phyloP scores from a whole-genome alignment of 2,113 vertebrate species.

The Equus quagga region DNA sequence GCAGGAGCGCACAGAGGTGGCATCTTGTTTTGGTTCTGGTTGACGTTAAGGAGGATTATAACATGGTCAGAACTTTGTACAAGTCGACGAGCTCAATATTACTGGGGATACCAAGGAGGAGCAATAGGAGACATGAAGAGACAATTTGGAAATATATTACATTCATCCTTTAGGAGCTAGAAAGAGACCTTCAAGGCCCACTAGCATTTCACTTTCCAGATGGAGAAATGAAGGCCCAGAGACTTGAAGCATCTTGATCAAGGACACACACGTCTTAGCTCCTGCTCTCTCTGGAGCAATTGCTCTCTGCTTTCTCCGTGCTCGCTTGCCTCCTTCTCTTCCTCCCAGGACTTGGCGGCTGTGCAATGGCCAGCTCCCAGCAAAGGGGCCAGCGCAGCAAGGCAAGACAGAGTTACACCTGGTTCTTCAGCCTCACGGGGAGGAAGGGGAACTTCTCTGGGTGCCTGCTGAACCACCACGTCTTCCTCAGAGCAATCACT shows the following conservation, averaged over 20 bases:
- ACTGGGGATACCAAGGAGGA: neutral
- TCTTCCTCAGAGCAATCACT: neutral
- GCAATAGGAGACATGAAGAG: neutral
- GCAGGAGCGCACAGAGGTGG: neutral
- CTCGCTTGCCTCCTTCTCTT: neutral
- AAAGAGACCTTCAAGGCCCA: neutral
- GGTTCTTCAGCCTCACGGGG: neutral
- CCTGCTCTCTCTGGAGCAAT: neutral
- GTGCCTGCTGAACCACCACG: neutral
- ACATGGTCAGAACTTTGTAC: neutral
- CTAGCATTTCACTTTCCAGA: neutral
- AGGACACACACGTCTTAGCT: neutral
- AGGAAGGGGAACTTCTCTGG: no score
- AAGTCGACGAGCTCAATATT: neutral
- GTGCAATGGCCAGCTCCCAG: neutral
- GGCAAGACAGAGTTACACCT: neutral
- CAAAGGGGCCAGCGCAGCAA: rapidly evolving
- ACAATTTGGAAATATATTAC: neutral
- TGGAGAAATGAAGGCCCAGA: neutral
- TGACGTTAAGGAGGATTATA: neutral
- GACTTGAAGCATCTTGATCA: neutral
- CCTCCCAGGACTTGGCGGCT: neutral
- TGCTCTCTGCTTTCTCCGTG: neutral
- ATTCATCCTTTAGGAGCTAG: neutral
- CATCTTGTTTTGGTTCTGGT: neutral